These are phyloP conservation scores for Macaria notata DNA, from an alignment of 2,888 invertebrate genomes.

Conservation along the genomic window DNA sequence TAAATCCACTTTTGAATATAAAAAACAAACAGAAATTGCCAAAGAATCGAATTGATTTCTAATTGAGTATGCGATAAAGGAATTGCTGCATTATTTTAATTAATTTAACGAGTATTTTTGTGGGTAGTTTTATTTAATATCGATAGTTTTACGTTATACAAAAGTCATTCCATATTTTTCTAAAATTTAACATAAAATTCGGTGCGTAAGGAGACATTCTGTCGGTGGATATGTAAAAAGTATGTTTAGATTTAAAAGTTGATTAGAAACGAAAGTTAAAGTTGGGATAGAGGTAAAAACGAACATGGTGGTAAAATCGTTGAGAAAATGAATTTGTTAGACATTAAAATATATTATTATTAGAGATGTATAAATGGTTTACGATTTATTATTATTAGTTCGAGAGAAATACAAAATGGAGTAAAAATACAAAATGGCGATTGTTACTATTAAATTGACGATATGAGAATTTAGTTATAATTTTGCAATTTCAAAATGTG, in stretches of 20 bases:
- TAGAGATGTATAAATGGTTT: slow-evolving; percentile 81
- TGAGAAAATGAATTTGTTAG: slow-evolving; percentile 81
- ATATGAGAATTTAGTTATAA: slow-evolving; percentile 82
- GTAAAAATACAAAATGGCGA: slow-evolving; percentile 70
- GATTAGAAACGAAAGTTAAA: slow-evolving; percentile 75
- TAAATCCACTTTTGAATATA: slow-evolving; percentile 78
- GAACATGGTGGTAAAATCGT: slow-evolving; percentile 69
- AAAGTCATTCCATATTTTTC: slow-evolving; percentile 77
- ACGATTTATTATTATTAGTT: slow-evolving; percentile 78
- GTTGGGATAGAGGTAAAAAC: slow-evolving; percentile 67
- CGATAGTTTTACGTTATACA: slow-evolving; percentile 41
- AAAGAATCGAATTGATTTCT: slow-evolving; percentile 75
- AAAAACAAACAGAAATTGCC: slow-evolving; percentile 65
- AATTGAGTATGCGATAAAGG: slow-evolving; percentile 55
- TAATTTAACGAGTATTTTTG: slow-evolving; percentile 41
- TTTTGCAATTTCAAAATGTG: slow-evolving; percentile 83
- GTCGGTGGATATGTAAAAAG: slow-evolving; percentile 76
- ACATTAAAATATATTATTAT: slow-evolving; percentile 81
- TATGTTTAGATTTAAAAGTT: slow-evolving; percentile 76
- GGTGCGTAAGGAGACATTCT: slow-evolving; percentile 62
- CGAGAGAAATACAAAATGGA: slow-evolving; percentile 69
- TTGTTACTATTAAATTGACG: slow-evolving; percentile 81
- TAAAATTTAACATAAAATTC: slow-evolving; percentile 59
- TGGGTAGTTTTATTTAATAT: slow-evolving; percentile 46
- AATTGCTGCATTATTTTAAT: slow-evolving; percentile 56